A percentile compares a stretch with the other conserved stretches of the same genome.
phyloP scores from a whole-genome alignment of 2,113 vertebrate genomes.

The Corythornis cristatus region DNA sequence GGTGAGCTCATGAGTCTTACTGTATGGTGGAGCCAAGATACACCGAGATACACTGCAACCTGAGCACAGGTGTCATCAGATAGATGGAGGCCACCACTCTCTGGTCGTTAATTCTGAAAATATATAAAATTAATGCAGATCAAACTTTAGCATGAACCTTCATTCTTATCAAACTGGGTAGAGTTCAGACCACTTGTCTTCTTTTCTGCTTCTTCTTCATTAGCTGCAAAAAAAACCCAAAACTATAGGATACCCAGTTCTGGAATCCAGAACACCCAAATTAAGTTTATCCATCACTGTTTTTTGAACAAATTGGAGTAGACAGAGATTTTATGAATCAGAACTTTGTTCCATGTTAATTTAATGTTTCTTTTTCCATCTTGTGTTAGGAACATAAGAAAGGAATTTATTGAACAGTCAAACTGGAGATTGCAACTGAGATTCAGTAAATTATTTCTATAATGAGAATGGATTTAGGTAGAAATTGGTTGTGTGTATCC shows the following conservation, averaged over 20 bases:
- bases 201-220: background rate
- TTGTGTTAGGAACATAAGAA: background rate
- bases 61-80: background rate
- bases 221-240: background rate
- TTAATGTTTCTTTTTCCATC: background rate
- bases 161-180: background rate
- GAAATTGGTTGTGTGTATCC: background rate
- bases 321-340: background rate
- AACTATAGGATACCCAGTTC: background rate
- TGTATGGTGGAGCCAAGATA: background rate
- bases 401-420: background rate
- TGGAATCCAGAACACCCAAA: background rate
- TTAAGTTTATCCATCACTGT: background rate
- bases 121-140: background rate
- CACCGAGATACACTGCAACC: no score
- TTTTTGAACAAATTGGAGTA: background rate
- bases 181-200: background rate
- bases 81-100: background rate
- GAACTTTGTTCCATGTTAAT: background rate
- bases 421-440: background rate
- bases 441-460: background rate
- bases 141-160: background rate
- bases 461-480: background rate
- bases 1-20: background rate
- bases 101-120: background rate